Percentiles rank a stretch among this genome's conserved stretches.
Conservation (phyloP, 2,888 invertebrate species). For the Yponomeuta sedellus region DNA sequence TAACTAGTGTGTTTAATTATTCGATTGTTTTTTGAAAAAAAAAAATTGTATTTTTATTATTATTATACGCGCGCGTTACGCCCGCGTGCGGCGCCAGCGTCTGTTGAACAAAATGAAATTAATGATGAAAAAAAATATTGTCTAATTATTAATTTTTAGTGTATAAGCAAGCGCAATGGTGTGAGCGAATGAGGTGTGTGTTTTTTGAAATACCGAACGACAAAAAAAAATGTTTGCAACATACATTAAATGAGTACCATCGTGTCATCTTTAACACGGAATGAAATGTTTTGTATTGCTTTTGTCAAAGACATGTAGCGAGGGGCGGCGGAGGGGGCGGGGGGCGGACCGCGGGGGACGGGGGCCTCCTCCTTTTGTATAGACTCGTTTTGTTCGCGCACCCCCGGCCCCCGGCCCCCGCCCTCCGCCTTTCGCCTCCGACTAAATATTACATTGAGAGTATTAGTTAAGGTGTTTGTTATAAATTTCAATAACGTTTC, state of each 20-base stretch:
- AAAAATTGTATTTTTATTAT: conserved; percentile 62
- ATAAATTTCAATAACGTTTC: conserved; percentile 73
- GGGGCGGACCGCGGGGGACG: conserved; percentile 26
- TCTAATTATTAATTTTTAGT: conserved; percentile 76
- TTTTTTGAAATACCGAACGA: conserved; percentile 50
- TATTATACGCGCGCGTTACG: conserved; percentile 51
- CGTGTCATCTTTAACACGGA: conserved; percentile 72
- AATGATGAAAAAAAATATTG: conserved; percentile 60
- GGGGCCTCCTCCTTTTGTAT: conserved; percentile 45
- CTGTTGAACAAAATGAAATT: conserved; percentile 64
- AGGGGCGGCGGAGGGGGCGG: conserved; percentile 33
- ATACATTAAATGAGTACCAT: conserved; percentile 65
- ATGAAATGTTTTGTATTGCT: conserved; percentile 74
- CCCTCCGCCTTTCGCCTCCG: conserved; percentile 36
- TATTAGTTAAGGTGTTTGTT: conserved; percentile 76
- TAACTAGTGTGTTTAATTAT: conserved; percentile 77
- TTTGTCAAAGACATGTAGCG: conserved; percentile 56
- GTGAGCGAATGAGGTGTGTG: conserved; percentile 73
- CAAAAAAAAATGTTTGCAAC: not conserved
- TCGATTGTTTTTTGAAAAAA: conserved; percentile 74
- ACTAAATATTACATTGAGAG: conserved; percentile 63
- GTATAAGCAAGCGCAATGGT: conserved; percentile 70
- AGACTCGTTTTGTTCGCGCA: conserved; percentile 61
- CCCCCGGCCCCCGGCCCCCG: conserved; percentile 12
- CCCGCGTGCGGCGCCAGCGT: conserved; percentile 71